Evolutionary conservation across 2,113 vertebrate genomes (phyloP), one percentile per base, ranked within the genome.

Genomic region (Genyomyrus donnyi): DNA sequence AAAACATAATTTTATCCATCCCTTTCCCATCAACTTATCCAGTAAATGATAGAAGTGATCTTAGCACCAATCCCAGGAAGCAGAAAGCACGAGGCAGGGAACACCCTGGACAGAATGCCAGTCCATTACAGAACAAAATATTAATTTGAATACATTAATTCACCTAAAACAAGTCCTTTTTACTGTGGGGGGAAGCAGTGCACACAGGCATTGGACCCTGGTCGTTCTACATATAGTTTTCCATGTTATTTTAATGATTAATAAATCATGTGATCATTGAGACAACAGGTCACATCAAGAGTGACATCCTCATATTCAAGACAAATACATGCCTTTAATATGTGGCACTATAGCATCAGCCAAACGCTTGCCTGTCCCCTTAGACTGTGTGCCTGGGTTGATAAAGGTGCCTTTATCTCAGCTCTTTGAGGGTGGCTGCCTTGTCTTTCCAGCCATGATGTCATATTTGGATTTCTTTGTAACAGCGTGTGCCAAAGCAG

Each of bases 401-500:
- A 80, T 80, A 80, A 80, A 80, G 74, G 74, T 35, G 74, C 15
- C 74, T 80, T 80, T 19, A 80, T 80, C 35, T 42, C n/a, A 80
- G 74, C 35, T 80, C 31, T 80, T 80, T 80, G 31, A 80, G 74
- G 17, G 35, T 80, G 35, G 35, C 15, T 31, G 27, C 9, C 15
- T 17, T 17, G 74, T 56, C 1, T 90, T 56, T 89, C 7, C 90
- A 93, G 50, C 45, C 92, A 93, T 87, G 90, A 91, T 56, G 91
- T 66, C 11, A 21, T 10, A 2, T 93, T 88, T 90, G 92, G 93
- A 21, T 92, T 93, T 62, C 92, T 90, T 3, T 94, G 93, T 90
- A 92, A 93, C 89, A 93, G 93, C 66, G 70, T 88, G 42, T 88
- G 92, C 1, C 93, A 93, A 88, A 62, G 9, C 46, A 49, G 9